Conservation (phyloP, 2,113 vertebrate species). For the Centropus unirufus region DNA sequence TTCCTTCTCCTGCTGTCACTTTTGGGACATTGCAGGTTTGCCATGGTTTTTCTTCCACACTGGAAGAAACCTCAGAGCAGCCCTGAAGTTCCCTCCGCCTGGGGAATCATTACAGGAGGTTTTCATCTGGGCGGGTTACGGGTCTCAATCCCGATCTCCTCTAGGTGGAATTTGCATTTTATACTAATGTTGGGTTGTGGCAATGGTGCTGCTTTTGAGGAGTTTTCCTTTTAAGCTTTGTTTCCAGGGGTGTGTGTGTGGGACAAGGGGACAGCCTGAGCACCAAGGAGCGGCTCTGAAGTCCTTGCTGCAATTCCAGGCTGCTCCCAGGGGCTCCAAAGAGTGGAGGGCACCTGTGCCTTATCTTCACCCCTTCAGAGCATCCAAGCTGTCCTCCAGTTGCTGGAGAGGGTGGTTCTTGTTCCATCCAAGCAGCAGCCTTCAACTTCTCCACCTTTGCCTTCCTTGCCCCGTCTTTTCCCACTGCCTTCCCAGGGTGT, state of each 20-base stretch:
- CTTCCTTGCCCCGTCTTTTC: neutral
- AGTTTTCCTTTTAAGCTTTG: neutral
- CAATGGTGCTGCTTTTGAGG: neutral
- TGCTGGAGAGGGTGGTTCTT: neutral
- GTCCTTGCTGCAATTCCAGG: neutral
- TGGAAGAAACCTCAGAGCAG: neutral
- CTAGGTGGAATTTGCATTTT: neutral
- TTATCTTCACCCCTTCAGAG: neutral
- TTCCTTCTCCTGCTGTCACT: neutral
- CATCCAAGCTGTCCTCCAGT: neutral
- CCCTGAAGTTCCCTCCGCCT: neutral
- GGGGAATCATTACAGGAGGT: neutral
- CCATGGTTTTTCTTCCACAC: neutral
- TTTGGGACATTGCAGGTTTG: neutral
- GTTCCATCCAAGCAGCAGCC: neutral
- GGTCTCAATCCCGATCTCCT: neutral
- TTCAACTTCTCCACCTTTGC: neutral
- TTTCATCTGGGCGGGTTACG: constrained; percentile 3
- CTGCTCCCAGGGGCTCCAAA: neutral
- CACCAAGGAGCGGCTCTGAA: neutral
- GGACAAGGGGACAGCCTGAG: neutral
- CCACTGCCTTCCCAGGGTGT: neutral
- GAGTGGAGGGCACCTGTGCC: neutral
- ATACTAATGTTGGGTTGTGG: neutral
- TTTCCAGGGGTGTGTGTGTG: neutral